phyloP scores from a whole-genome alignment of 2,888 invertebrate species.

The Sicus ferrugineus region DNA sequence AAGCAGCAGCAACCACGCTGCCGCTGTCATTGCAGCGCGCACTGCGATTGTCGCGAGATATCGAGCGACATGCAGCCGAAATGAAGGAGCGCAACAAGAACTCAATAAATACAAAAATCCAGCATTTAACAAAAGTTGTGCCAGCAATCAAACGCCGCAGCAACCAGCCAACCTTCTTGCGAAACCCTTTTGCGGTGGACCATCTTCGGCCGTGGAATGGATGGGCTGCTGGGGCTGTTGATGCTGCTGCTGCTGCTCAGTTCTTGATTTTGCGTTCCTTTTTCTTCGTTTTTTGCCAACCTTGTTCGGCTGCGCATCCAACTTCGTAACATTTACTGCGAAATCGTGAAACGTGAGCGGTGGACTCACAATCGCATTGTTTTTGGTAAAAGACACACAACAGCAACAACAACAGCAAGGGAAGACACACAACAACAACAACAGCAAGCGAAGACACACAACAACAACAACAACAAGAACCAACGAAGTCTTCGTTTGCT shows the following conservation, averaged over 20 bases:
- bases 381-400: neutral
- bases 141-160: neutral
- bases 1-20: neutral
- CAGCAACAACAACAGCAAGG: neutral
- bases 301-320: neutral
- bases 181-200: neutral
- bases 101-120: constrained; percentile 31
- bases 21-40: neutral
- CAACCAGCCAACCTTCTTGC: neutral
- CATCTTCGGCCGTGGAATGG: neutral
- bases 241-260: neutral
- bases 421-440: neutral
- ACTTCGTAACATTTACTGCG: constrained; percentile 6
- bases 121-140: neutral
- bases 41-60: constrained; percentile 9
- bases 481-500: neutral
- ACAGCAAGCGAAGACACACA: neutral
- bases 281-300: neutral
- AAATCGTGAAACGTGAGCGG: constrained; percentile 17
- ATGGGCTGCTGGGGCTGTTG: too few species aligned
- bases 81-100: neutral
- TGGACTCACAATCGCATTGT: neutral
- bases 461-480: neutral
- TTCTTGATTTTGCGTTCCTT: neutral
- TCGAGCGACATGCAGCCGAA: neutral